Evolutionary conservation across 1,140 invertebrate species (phyloP).

Genomic region (Bombus turneri): DNA sequence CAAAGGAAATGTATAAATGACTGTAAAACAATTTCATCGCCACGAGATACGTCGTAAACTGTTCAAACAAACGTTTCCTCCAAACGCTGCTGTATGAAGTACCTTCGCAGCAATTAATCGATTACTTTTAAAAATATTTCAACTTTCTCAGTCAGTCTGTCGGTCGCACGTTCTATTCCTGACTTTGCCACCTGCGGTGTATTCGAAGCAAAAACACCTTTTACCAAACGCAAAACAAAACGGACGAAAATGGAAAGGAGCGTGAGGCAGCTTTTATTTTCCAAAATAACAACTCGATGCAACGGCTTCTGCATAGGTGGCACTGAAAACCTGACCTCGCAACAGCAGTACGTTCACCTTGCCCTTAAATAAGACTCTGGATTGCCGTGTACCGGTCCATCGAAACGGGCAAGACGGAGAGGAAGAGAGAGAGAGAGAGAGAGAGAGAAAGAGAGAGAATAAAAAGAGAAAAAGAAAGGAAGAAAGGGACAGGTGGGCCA

Average conservation of each 20-base stretch:
- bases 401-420: too few species aligned
- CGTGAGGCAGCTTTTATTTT: constrained; percentile 14
- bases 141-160: too few species aligned
- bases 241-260: background rate
- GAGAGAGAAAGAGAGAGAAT: background rate
- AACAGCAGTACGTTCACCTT: constrained; percentile 51
- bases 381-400: background rate
- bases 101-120: too few species aligned
- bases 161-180: too few species aligned
- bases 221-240: background rate
- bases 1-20: too few species aligned
- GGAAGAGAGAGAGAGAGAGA: background rate
- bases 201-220: too few species aligned
- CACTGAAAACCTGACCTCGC: constrained; percentile 10
- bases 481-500: background rate
- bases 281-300: constrained; percentile 15
- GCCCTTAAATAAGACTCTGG: constrained; percentile 47
- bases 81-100: too few species aligned
- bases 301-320: constrained; percentile 29
- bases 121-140: too few species aligned
- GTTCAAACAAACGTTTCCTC: too few species aligned
- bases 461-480: background rate
- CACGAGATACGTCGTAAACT: too few species aligned
- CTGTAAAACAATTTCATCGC: too few species aligned
- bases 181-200: too few species aligned